A percentile compares a stretch with the other conserved stretches of the same genome.
Evolutionary conservation across 2,113 vertebrate species (phyloP).

Genomic region (Leuciscus idus): DNA sequence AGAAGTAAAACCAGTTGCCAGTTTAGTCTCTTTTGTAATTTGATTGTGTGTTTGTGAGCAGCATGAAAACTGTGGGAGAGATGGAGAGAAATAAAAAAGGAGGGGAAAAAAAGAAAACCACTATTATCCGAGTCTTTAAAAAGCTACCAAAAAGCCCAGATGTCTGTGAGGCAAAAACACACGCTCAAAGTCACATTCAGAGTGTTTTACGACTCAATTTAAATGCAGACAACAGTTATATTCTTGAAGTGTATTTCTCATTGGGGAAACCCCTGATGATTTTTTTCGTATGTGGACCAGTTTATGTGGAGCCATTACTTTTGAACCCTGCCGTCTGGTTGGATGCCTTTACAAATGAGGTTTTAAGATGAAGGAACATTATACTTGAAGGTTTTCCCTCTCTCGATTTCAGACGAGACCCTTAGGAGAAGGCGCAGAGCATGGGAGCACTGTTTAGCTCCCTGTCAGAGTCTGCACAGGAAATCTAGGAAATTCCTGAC

Average conservation of each 20-base stretch:
- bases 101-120: neutral
- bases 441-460: constrained; percentile 38
- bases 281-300: constrained; percentile 27
- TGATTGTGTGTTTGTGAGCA: neutral
- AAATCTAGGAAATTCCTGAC: constrained; percentile 59
- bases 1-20: neutral
- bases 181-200: constrained; percentile 43
- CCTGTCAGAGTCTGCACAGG: constrained; percentile 44
- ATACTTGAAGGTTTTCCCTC: constrained; percentile 25
- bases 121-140: neutral
- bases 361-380: constrained; percentile 44
- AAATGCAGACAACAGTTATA: constrained; percentile 26
- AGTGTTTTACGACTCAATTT: constrained; percentile 64
- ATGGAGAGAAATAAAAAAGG: neutral
- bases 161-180: neutral
- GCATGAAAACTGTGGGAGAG: neutral
- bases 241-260: constrained; percentile 28
- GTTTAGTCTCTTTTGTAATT: neutral
- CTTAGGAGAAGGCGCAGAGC: constrained; percentile 26
- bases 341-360: constrained; percentile 17
- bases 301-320: constrained; percentile 30
- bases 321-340: constrained; percentile 35
- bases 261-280: constrained; percentile 32
- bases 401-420: neutral
- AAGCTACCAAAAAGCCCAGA: neutral